Evolutionary conservation across 2,797 vertebrate genomes (phyloP).

Genomic region (Artibeus jamaicensis): DNA sequence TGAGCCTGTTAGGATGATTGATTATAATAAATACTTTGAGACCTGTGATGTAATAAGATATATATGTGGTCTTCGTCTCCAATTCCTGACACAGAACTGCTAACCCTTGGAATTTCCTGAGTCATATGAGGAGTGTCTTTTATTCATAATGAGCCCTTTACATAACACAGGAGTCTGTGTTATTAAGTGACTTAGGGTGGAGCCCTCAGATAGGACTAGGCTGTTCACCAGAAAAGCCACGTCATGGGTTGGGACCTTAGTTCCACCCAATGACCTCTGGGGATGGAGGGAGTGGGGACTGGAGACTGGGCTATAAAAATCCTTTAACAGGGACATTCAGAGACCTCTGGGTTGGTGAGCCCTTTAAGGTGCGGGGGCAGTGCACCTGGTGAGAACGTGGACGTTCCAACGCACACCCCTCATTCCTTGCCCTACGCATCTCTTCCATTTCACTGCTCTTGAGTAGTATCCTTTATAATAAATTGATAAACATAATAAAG

Average conservation of each 20-base stretch:
- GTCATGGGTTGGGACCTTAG: neutral
- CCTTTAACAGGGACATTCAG: neutral
- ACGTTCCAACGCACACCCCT: rapidly evolving
- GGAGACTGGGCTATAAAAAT: neutral
- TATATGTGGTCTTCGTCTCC: neutral
- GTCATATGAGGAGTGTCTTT: neutral
- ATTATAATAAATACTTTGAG: neutral
- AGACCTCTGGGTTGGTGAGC: neutral
- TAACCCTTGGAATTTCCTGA: neutral
- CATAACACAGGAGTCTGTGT: neutral
- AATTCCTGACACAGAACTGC: neutral
- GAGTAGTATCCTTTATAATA: neutral
- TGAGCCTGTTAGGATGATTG: neutral
- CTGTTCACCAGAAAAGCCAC: neutral
- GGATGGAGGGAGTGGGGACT: neutral
- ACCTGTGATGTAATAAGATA: neutral
- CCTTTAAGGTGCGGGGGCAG: neutral
- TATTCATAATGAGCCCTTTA: neutral
- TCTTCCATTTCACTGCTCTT: neutral
- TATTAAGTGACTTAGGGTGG: neutral
- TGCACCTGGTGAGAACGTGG: neutral
- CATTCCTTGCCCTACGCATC: neutral
- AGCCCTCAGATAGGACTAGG: neutral
- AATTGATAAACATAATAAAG: neutral
- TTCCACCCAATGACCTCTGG: neutral